Conservation (phyloP, 92 coral and sea anemone species). For the Porites evermanni region DNA sequence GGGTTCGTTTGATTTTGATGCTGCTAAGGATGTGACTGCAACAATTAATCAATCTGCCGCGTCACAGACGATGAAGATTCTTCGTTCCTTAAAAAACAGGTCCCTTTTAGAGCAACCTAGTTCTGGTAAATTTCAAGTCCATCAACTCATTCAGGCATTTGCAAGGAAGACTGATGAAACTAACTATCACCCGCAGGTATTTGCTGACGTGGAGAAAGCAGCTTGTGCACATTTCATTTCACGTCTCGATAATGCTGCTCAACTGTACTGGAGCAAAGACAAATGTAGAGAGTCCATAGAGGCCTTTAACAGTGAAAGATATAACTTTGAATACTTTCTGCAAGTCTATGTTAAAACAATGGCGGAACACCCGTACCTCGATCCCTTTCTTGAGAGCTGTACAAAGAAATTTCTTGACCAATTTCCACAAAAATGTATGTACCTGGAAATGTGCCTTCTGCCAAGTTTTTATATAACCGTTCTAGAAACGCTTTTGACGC, state of each 20-base stretch:
- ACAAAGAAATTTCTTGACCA: background rate
- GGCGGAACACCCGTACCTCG: background rate
- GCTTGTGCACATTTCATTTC: conserved; percentile 31
- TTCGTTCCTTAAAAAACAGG: conserved; percentile 14
- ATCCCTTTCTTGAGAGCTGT: background rate
- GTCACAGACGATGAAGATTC: background rate
- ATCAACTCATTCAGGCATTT: conserved; percentile 44
- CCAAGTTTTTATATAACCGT: conserved; percentile 13
- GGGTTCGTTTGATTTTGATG: conserved; percentile 10
- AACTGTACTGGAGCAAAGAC: conserved; percentile 42
- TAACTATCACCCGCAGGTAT: background rate
- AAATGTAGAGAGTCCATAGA: conserved; percentile 39
- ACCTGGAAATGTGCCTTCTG: conserved; percentile 46
- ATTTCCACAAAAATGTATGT: conserved; percentile 42
- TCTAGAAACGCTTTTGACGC: background rate
- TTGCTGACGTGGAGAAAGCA: background rate
- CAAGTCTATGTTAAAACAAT: background rate
- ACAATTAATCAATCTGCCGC: background rate
- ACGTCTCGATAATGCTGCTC: conserved; percentile 9
- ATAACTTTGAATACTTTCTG: conserved; percentile 44
- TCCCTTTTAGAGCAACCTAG: conserved; percentile 17
- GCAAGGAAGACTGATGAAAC: background rate
- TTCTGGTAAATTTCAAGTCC: conserved; percentile 22
- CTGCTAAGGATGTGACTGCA: conserved; percentile 5
- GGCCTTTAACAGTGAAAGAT: conserved; percentile 38